Evolutionary conservation across 2,888 invertebrate genomes (phyloP).

Genomic region (Stramonita haemastoma): DNA sequence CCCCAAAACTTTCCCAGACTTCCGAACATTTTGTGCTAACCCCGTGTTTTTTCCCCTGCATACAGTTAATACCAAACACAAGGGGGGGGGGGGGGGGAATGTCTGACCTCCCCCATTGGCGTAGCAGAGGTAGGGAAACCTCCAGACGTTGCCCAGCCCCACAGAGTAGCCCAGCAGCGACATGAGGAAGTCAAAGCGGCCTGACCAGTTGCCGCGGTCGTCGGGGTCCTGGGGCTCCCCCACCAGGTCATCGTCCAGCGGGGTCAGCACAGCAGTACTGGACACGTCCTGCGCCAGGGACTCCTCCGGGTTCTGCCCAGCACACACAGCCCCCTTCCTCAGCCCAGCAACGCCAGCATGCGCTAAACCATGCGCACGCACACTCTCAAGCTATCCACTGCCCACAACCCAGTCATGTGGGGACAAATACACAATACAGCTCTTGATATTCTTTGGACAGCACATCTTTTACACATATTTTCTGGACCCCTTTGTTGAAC

Average conservation of each 20-base stretch:
- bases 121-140: constrained; percentile 81
- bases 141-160: constrained; percentile 79
- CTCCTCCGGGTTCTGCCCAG: constrained; percentile 8
- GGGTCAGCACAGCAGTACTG: constrained; percentile 71
- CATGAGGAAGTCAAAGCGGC: constrained; percentile 73
- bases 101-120: constrained; percentile 74
- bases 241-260: constrained; percentile 67
- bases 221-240: constrained; percentile 57
- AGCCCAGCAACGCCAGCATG: too few relatives aligned
- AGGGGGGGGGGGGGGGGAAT: neutral
- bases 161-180: constrained; percentile 72
- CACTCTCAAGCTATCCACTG: neutral
- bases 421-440: too few relatives aligned
- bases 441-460: too few relatives aligned
- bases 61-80: too few relatives aligned
- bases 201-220: constrained; percentile 72
- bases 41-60: too few relatives aligned
- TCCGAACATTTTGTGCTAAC: too few relatives aligned
- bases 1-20: too few relatives aligned
- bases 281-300: constrained; percentile 69
- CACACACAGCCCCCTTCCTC: neutral
- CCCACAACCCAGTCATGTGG: too few relatives aligned
- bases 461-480: too few relatives aligned
- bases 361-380: neutral
- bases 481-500: too few relatives aligned